Evolutionary conservation across 2,888 invertebrate species (phyloP).

Genomic region (Eubasilissa splendida): DNA sequence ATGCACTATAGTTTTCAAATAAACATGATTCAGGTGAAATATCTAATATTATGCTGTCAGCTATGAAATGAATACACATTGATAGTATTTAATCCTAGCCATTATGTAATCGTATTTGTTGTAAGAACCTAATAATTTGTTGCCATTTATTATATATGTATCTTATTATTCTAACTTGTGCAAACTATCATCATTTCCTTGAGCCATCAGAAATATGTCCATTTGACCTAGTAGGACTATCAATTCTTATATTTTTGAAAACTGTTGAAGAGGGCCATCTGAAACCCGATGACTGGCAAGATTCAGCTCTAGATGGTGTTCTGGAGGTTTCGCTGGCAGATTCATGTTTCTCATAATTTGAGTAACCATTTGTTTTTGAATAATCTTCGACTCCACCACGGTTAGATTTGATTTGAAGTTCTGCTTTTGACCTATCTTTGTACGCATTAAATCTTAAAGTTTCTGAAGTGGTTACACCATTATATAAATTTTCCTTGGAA

Average conservation of each 20-base stretch:
- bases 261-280: slow-evolving; percentile 55
- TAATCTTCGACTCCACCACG: slow-evolving; percentile 25
- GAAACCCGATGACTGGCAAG: slow-evolving; percentile 50
- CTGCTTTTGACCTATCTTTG: slow-evolving; percentile 49
- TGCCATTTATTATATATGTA: no score
- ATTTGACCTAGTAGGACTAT: slow-evolving; percentile 47
- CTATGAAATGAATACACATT: no score
- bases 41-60: no score
- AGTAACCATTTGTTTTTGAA: slow-evolving; percentile 40
- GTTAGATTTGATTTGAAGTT: slow-evolving; percentile 43
- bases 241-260: slow-evolving; percentile 56
- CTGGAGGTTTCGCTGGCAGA: slow-evolving; percentile 49
- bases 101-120: no score
- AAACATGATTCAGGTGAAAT: no score
- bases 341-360: slow-evolving; percentile 48
- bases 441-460: slow-evolving; percentile 30
- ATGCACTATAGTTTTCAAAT: no score
- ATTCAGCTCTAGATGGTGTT: slow-evolving; percentile 46
- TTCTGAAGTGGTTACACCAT: slow-evolving; percentile 36
- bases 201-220: slow-evolving; percentile 45
- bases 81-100: no score
- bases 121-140: no score
- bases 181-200: slow-evolving; percentile 30
- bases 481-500: slow-evolving; percentile 46
- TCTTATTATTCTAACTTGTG: no score